These are phyloP conservation scores for Zaprionus ornatus DNA, from an alignment of 1,140 invertebrate genomes.

Conservation along the genomic window DNA sequence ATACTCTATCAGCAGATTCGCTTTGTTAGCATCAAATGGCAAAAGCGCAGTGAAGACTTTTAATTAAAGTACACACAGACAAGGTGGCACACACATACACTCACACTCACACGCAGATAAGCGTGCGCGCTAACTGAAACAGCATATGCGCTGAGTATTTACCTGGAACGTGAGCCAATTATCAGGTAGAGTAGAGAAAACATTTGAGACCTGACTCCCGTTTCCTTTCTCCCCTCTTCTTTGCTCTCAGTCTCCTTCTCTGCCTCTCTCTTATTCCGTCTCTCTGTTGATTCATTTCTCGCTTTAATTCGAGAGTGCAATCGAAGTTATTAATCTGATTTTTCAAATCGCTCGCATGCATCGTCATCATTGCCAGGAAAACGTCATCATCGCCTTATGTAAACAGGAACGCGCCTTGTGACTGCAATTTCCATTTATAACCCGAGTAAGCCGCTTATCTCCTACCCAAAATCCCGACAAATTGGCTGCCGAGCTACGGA, in stretches of 20 bases:
- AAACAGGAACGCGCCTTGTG: slow-evolving; percentile 72
- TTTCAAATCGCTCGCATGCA: slow-evolving; percentile 68
- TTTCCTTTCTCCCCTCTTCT: background rate
- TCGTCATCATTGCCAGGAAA: slow-evolving; percentile 53
- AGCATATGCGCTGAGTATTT: slow-evolving; percentile 69
- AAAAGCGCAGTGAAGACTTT: slow-evolving; percentile 63
- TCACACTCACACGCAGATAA: slow-evolving; percentile 14
- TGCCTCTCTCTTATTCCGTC: slow-evolving; percentile 7
- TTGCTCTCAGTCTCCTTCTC: slow-evolving; percentile 1
- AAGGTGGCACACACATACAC: slow-evolving; percentile 20
- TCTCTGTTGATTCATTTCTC: background rate
- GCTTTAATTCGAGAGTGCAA: slow-evolving; percentile 40
- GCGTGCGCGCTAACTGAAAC: background rate
- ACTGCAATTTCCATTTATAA: slow-evolving; percentile 78
- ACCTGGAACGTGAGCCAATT: slow-evolving; percentile 78
- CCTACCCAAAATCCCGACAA: slow-evolving; percentile 65
- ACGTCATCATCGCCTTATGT: slow-evolving; percentile 62
- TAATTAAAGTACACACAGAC: slow-evolving; percentile 74
- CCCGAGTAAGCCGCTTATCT: slow-evolving; percentile 74
- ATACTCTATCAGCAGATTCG: slow-evolving; percentile 55
- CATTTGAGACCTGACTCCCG: slow-evolving; percentile 32
- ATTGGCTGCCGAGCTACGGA: slow-evolving; percentile 56
- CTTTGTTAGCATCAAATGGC: slow-evolving; percentile 61
- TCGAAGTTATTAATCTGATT: slow-evolving; percentile 79
- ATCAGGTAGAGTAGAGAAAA: slow-evolving; percentile 48